Evolutionary conservation across 1,140 invertebrate species (phyloP).

Genomic region (Helicoverpa armigera): DNA sequence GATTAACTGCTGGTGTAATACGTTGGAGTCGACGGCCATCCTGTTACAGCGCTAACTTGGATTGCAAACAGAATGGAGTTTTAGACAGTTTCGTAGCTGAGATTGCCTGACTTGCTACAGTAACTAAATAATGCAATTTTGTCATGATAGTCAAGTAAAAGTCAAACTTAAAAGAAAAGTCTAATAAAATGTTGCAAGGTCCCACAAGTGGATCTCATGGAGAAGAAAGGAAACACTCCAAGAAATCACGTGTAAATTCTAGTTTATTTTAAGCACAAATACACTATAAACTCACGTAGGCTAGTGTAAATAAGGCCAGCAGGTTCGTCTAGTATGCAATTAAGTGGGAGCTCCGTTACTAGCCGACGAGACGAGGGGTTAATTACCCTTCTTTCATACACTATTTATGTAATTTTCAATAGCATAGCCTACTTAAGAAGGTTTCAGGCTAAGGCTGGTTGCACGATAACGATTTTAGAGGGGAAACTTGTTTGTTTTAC

Average conservation of each 20-base stretch:
- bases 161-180: too few relatives aligned
- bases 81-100: neutral
- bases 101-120: neutral
- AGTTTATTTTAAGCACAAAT: neutral
- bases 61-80: constrained; percentile 7
- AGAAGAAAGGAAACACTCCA: too few relatives aligned
- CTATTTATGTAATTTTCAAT: constrained; percentile 44
- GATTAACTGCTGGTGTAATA: constrained; percentile 9
- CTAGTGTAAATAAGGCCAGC: neutral
- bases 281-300: neutral
- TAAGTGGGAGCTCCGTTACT: neutral
- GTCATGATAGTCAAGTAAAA: neutral
- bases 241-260: too few relatives aligned
- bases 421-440: constrained; percentile 26
- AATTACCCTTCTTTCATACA: constrained; percentile 29
- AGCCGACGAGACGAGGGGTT: constrained; percentile 12
- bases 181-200: too few relatives aligned
- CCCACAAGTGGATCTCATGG: too few relatives aligned
- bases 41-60: neutral
- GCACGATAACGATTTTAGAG: neutral
- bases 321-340: constrained; percentile 14
- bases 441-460: constrained; percentile 13
- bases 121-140: neutral
- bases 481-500: too few relatives aligned
- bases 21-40: neutral